These are phyloP conservation scores for Hybognathus amarus DNA, from an alignment of 2,797 vertebrate species.

Conservation along the genomic window DNA sequence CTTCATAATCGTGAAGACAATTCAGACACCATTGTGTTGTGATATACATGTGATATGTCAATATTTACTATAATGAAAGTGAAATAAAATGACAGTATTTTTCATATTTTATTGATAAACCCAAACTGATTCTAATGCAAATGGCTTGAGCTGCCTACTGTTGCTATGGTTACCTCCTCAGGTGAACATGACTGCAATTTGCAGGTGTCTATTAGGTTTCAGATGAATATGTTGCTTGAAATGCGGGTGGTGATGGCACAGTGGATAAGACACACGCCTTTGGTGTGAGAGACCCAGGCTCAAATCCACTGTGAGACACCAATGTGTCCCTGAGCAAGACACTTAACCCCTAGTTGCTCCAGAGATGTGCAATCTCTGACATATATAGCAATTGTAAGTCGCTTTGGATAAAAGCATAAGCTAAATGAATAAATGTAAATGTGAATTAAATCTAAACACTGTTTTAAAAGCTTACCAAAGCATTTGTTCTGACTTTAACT, in stretches of 20 bases:
- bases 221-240: not conserved
- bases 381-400: no score
- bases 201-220: not conserved
- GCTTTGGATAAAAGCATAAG: no score
- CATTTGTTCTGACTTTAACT: not conserved
- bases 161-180: slow-evolving; percentile 1
- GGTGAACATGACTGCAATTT: not conserved
- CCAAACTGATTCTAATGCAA: not conserved
- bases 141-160: not conserved
- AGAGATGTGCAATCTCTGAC: no score
- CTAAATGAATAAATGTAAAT: no score
- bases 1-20: not conserved
- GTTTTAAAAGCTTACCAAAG: not conserved
- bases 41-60: not conserved
- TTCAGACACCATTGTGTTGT: not conserved
- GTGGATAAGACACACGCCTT: no score
- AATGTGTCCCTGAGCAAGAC: no score
- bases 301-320: no score
- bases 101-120: not conserved
- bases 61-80: not conserved
- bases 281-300: no score
- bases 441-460: no score
- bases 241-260: no score
- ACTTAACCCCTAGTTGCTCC: no score
- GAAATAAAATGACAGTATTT: not conserved